These are phyloP conservation scores for Kryphioiulus occultus DNA, from an alignment of 2,888 invertebrate species.

Conservation along the genomic window DNA sequence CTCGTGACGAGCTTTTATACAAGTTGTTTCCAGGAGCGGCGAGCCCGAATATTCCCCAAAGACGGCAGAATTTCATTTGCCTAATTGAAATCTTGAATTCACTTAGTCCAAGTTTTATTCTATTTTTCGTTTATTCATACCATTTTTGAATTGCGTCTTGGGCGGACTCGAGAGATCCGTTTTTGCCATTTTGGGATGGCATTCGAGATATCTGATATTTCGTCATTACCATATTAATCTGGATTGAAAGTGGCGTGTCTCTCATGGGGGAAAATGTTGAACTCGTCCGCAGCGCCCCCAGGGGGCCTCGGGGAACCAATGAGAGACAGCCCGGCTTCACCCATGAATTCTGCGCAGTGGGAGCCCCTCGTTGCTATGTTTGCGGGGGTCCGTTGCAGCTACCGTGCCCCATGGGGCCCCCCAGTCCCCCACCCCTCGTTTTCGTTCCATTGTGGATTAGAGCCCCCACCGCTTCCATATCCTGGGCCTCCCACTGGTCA, in stretches of 20 bases:
- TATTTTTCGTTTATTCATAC: not conserved
- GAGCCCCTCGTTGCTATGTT: constrained; percentile 39
- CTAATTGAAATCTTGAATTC: constrained; percentile 15
- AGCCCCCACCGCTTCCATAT: constrained; percentile 43
- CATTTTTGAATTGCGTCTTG: not conserved
- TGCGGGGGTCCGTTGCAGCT: constrained; percentile 32
- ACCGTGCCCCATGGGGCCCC: constrained; percentile 35
- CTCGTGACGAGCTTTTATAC: too few relatives aligned
- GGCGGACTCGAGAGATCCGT: not conserved
- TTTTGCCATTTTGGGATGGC: constrained; percentile 1
- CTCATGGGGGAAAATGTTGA: constrained; percentile 7
- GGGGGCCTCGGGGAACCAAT: not conserved
- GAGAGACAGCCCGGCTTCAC: not conserved
- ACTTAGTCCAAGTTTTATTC: not conserved
- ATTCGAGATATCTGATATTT: not conserved
- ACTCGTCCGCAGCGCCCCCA: constrained; percentile 40
- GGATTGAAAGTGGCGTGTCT: not conserved
- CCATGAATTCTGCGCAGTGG: constrained; percentile 26
- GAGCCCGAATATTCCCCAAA: not conserved
- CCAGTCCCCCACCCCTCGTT: not conserved
- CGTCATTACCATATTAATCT: constrained; percentile 36
- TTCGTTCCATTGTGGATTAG: constrained; percentile 44
- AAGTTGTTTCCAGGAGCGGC: not conserved
- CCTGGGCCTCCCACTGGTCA: constrained; percentile 19
- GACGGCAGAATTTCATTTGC: not conserved